Evolutionary conservation across 2,888 invertebrate species (phyloP), one percentile per base, ranked within the genome.

Genomic region (Conops quadrifasciatus): DNA sequence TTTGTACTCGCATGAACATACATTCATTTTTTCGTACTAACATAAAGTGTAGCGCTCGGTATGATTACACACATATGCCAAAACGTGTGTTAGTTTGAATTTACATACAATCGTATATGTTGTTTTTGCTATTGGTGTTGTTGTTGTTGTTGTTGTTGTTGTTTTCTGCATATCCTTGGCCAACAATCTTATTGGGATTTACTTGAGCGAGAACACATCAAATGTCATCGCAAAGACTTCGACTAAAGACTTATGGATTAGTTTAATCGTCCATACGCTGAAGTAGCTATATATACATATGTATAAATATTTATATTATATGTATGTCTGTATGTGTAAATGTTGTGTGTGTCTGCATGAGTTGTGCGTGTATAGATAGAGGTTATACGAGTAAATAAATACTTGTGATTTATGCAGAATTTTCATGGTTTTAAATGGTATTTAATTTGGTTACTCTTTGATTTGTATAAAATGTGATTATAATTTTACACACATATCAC

Each of bases 231-330:
- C 72, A 70, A 72, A 71, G 75, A 75, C 77, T 77, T 75, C 76
- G 76, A 77, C 75, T 77, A 78, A 77, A 75, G 76, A 76, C 73
- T 75, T 75, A 76, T 78, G 75, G 76, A 76, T 77, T 76, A 76
- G 75, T 74, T 75, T 76, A 78, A 76, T 77, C 75, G 73, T 72
- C 62, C 47, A 30, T 65, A 28, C 15, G 56, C 62, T 62, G 59
- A 71, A 59, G 70, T 68, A n/a, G 60, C 4, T 9, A 9, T 74
- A 69, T 45, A 58, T 73, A 69, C 7, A 67, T 47, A 49, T 43
- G 49, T 71, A 28, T 69, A 62, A 70, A n/a, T 36, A n/a, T 21
- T 1, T 73, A 30, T 30, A 43, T n/a, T 73, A 67, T 47, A 24
- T 28, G 28, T 21, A 24, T 56, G 2, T 19, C 19, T 9, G 45